A percentile compares a stretch with the other conserved stretches of the same genome.
Conservation (phyloP, 2,797 vertebrate genomes). For the Synaphobranchus kaupii region DNA sequence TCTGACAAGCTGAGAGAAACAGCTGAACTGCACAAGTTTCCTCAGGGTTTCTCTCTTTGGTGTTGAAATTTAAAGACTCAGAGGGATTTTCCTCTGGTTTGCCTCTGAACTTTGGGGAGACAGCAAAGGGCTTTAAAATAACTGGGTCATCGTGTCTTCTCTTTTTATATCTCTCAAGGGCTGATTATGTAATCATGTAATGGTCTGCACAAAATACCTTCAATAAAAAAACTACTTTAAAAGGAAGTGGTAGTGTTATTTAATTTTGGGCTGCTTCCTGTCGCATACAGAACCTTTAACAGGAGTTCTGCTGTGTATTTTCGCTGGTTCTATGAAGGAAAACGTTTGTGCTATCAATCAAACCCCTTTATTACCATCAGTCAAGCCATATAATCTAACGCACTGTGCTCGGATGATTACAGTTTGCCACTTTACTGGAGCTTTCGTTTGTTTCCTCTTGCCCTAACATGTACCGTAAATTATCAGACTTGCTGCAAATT, state of each 20-base stretch:
- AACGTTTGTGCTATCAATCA: background rate
- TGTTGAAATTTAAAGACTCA: too few relatives aligned
- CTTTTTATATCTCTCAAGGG: slow-evolving; percentile 13
- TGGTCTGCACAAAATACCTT: background rate
- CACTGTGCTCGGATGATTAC: background rate
- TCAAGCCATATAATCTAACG: too few relatives aligned
- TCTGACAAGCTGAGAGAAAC: background rate
- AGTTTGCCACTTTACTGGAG: background rate
- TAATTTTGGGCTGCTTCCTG: background rate
- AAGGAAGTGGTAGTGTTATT: background rate
- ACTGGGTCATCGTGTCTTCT: background rate
- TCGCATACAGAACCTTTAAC: background rate
- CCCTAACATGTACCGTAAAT: background rate
- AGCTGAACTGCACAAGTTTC: background rate
- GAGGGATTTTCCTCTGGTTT: background rate
- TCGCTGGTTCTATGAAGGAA: background rate
- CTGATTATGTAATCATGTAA: background rate
- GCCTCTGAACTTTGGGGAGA: background rate
- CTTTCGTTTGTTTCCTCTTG: background rate
- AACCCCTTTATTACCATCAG: background rate
- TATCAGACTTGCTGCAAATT: background rate
- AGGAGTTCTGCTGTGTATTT: background rate
- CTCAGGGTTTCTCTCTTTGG: background rate
- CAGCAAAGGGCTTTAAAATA: background rate
- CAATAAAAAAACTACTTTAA: background rate